A percentile compares a stretch with the other conserved stretches of the same genome.
Evolutionary conservation across 2,113 vertebrate genomes (phyloP).

Genomic region (Callaeas wilsoni): DNA sequence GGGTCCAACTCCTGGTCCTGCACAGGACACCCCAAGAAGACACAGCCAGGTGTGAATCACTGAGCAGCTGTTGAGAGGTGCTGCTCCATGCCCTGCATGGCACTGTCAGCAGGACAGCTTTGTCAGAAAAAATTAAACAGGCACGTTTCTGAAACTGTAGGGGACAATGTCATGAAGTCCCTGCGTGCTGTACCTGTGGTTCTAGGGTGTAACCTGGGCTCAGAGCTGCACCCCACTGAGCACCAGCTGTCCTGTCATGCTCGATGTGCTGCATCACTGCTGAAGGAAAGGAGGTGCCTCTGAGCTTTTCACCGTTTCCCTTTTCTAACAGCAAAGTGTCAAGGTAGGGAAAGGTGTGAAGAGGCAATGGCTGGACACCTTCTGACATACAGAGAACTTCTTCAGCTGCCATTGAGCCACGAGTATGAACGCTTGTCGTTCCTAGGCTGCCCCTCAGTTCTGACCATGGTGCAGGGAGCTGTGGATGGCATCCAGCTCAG

Average conservation of each 20-base stretch:
- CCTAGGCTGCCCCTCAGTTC: not conserved
- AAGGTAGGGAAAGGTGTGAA: not conserved
- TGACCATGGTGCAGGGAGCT: not conserved
- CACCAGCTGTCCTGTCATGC: not conserved
- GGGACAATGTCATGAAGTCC: not conserved
- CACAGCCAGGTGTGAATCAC: not conserved
- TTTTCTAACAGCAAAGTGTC: not conserved
- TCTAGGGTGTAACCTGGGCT: not conserved
- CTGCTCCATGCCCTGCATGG: not conserved
- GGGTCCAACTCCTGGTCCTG: not conserved
- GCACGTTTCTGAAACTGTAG: not conserved
- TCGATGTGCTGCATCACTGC: not conserved
- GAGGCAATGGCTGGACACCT: not conserved
- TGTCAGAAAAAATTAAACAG: not conserved
- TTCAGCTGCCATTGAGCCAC: not conserved
- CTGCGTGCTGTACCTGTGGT: not conserved
- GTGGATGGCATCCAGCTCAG: not conserved
- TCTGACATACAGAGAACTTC: not conserved
- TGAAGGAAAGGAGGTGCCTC: not conserved
- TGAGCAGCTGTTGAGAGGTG: not conserved
- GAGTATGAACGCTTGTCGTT: not conserved
- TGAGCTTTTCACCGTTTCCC: not conserved
- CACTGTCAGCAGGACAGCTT: not conserved
- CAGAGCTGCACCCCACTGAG: not conserved
- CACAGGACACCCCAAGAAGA: not conserved